Evolutionary conservation across 2,797 vertebrate genomes (phyloP).

Genomic region (Pyrocephalus nanus): DNA sequence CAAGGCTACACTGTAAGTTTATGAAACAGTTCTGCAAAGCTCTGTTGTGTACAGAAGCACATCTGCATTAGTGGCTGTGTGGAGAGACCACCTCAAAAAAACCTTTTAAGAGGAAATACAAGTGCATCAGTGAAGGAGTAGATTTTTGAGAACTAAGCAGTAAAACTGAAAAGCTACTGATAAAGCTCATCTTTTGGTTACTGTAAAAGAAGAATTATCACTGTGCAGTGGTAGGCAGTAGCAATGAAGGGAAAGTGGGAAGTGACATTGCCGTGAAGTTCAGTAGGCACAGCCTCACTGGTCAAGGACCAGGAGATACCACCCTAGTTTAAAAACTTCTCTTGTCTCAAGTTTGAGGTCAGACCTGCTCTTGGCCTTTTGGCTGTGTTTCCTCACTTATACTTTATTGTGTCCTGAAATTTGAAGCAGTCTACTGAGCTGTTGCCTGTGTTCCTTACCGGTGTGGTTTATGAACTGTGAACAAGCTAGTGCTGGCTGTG

Average conservation of each 20-base stretch:
- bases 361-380: not conserved
- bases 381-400: not conserved
- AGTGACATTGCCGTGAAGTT: not conserved
- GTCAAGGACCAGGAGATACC: not conserved
- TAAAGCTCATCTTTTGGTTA: not conserved
- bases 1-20: not conserved
- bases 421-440: not conserved
- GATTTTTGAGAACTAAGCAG: not conserved
- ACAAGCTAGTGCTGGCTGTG: not conserved
- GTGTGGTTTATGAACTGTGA: not conserved
- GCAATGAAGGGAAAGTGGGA: not conserved
- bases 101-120: not conserved
- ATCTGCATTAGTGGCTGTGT: not conserved
- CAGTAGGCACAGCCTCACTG: not conserved
- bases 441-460: not conserved
- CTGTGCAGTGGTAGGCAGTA: not conserved
- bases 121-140: not conserved
- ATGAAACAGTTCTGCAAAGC: not conserved
- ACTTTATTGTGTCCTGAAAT: not conserved
- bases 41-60: not conserved
- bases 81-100: not conserved
- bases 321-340: not conserved
- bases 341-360: not conserved
- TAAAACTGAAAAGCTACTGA: not conserved
- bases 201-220: not conserved